Conservation (phyloP, 2,888 invertebrate genomes). For the Drosophila testacea region DNA sequence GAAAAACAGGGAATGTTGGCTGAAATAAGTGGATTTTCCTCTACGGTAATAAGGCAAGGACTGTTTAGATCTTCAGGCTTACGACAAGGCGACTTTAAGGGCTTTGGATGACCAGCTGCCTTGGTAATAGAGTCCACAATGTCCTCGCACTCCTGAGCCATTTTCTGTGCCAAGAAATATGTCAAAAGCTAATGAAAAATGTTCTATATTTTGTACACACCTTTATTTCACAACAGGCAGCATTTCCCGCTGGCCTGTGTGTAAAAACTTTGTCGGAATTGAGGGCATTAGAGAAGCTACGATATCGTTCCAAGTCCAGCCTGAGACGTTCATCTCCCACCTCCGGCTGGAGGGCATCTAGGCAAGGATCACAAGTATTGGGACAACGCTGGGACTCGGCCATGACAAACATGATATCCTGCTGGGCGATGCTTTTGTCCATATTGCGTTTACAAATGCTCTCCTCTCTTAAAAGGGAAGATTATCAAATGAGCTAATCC, state of each 20-base stretch:
- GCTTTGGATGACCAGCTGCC: slow-evolving; percentile 26
- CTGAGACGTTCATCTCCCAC: slow-evolving; percentile 60
- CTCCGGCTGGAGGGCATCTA: slow-evolving; percentile 31
- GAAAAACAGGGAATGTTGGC: slow-evolving; percentile 34
- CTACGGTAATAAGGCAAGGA: not conserved
- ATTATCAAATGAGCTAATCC: no score
- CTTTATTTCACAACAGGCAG: slow-evolving; percentile 70
- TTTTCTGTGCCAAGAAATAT: slow-evolving; percentile 41
- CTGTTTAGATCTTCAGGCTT: not conserved
- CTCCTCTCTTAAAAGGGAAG: not conserved
- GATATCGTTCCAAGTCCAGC: slow-evolving; percentile 77
- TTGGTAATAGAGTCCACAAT: slow-evolving; percentile 34
- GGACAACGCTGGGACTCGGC: slow-evolving; percentile 65
- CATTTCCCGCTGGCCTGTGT: slow-evolving; percentile 43
- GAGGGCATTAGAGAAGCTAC: slow-evolving; percentile 51
- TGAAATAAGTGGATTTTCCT: not conserved
- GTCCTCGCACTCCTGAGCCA: slow-evolving; percentile 56
- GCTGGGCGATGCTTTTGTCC: slow-evolving; percentile 41
- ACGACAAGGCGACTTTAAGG: slow-evolving; percentile 40
- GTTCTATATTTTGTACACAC: slow-evolving; percentile 1
- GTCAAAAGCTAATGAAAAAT: not conserved
- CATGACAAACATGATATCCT: slow-evolving; percentile 77
- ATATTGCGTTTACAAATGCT: slow-evolving; percentile 15
- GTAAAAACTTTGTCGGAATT: slow-evolving; percentile 45
- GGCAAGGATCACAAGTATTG: slow-evolving; percentile 53